These are phyloP conservation scores for Drosophila parabipectinata DNA, from an alignment of 1,140 invertebrate species.

Conservation along the genomic window DNA sequence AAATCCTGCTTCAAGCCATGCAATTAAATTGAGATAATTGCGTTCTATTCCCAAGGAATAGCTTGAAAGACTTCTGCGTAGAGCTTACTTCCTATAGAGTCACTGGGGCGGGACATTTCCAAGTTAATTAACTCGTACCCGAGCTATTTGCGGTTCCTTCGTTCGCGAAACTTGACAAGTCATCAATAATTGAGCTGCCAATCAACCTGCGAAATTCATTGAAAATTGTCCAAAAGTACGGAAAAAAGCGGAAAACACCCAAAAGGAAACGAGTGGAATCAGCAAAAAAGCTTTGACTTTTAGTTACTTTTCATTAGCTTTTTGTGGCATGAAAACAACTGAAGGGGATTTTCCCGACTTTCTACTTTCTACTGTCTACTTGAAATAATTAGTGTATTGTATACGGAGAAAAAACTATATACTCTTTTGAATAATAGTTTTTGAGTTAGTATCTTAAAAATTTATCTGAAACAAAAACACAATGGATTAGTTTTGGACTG, in stretches of 20 bases:
- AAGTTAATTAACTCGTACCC: constrained; percentile 36
- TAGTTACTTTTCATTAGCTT: constrained; percentile 47
- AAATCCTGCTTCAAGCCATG: constrained; percentile 59
- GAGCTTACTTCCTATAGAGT: constrained; percentile 4
- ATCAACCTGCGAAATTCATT: constrained; percentile 41
- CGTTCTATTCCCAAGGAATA: constrained; percentile 31
- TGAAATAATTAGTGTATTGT: background rate
- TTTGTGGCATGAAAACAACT: constrained; percentile 33
- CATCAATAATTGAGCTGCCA: constrained; percentile 49
- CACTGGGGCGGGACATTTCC: constrained; percentile 5
- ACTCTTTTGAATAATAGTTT: background rate
- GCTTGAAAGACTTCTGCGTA: background rate
- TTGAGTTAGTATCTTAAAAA: background rate
- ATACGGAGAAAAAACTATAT: background rate
- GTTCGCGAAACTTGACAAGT: constrained; percentile 24
- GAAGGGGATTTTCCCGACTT: background rate
- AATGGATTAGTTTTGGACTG: background rate
- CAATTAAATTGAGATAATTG: constrained; percentile 58
- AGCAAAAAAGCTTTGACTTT: constrained; percentile 43
- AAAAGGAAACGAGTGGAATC: constrained; percentile 10
- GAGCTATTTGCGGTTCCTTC: constrained; percentile 27
- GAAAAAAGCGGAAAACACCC: background rate
- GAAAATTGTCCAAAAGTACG: constrained; percentile 29
- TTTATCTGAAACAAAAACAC: background rate
- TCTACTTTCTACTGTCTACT: constrained; percentile 18